Evolutionary conservation across 2,888 invertebrate species (phyloP), one percentile per base, ranked within the genome.

Genomic region (Pristionchus entomophagus): DNA sequence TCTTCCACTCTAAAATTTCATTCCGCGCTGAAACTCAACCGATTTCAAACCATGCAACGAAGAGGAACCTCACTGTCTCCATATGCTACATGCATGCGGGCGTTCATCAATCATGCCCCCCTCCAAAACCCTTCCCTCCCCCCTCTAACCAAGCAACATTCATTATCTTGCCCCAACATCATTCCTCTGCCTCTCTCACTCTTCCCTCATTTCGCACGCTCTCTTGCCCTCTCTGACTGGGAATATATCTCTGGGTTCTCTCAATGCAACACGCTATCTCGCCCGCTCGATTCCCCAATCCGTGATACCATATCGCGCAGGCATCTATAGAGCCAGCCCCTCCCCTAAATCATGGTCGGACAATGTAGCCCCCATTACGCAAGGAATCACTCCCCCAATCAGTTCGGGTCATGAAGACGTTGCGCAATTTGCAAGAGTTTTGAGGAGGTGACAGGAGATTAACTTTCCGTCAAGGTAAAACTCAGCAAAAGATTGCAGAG

Each of bases 251-350:
- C 73, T 73, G 73, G 19, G 12, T 4, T 73, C 73, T 73, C 73
- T 73, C 41, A 41, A 19, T 73, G n/a, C n/a, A 10, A 26, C 73
- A 2, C 26, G 2, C n/a, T 73, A 22, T 73, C 73, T 73, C 12
- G 38, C 22, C 12, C 1, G 4, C 10, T 4, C 14, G 35, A 65
- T 65, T 73, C 45, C 41, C 73, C 65, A 65, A 65, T 65, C 65
- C 65, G 65, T 65, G 35, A 65, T 65, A 65, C 65, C 65, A 65
- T 65, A 65, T 65, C 65, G n/a, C 10, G 62, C 35, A 5, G 19
- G 65, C 65, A 65, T 73, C 73, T 73, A 73, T 73, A 73, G n/a
- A 6, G 41, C 73, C 73, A 73, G 73, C 59, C n/a, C n/a, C n/a
- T 29, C 35, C 65, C 17, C 73, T 73, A 73, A 73, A 73, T 73